Percentiles rank a stretch among this genome's conserved stretches.
Evolutionary conservation across 92 coral and sea anemone genomes (phyloP).

Genomic region (Paramuricea clavata): DNA sequence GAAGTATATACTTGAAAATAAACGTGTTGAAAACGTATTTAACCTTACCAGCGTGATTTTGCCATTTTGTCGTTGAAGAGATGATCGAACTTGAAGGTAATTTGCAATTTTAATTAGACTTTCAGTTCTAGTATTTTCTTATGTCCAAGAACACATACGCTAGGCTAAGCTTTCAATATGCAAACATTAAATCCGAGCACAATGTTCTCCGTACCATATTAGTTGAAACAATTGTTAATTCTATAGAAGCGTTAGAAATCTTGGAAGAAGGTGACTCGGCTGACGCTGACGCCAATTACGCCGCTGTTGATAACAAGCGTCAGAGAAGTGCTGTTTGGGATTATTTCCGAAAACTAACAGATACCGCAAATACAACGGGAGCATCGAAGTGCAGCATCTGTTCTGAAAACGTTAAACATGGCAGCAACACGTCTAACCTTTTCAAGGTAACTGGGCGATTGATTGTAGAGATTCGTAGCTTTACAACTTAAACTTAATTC

Average conservation of each 20-base stretch:
- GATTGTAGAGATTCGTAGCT: neutral
- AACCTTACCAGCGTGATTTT: too few species aligned
- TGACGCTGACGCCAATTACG: neutral
- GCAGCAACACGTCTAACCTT: constrained; percentile 50
- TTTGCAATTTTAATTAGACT: neutral
- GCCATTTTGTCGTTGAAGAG: neutral
- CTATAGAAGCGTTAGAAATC: constrained; percentile 4
- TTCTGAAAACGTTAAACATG: constrained; percentile 51
- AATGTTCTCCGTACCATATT: neutral
- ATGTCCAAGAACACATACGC: neutral
- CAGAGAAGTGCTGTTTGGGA: constrained; percentile 59
- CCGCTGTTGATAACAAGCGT: constrained; percentile 30
- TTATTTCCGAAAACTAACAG: constrained; percentile 29
- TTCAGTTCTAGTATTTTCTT: neutral
- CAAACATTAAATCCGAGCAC: too few species aligned
- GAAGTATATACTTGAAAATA: too few species aligned
- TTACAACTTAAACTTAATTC: neutral
- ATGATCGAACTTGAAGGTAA: constrained; percentile 1
- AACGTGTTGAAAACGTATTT: too few species aligned
- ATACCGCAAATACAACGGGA: constrained; percentile 30
- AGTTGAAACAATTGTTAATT: neutral
- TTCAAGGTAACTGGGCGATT: constrained; percentile 41
- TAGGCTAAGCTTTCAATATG: neutral
- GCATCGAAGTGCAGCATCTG: constrained; percentile 47
- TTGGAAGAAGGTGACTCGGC: neutral